phyloP scores from a whole-genome alignment of 2,888 invertebrate species.

The Hypselothyrea guttata region DNA sequence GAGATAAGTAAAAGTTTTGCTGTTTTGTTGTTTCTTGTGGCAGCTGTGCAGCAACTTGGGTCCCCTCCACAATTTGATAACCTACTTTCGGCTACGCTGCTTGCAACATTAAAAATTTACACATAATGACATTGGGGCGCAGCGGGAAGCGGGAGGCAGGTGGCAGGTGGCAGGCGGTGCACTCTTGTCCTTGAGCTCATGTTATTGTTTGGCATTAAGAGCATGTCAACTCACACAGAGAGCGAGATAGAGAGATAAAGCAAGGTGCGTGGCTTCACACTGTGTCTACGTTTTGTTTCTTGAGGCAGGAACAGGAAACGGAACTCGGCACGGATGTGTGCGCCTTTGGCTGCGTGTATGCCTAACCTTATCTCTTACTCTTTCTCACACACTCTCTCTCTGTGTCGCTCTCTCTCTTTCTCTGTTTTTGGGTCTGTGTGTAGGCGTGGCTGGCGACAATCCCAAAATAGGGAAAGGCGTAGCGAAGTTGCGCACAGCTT shows the following conservation, averaged over 20 bases:
- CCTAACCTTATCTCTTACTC: no score
- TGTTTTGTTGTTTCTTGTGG: constrained; percentile 39
- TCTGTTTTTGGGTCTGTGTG: constrained; percentile 15
- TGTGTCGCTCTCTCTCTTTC: constrained; percentile 29
- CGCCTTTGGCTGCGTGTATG: no score
- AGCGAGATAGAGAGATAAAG: constrained; percentile 7
- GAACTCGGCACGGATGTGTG: constrained; percentile 2
- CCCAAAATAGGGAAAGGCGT: constrained; percentile 4
- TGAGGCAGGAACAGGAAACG: constrained; percentile 12
- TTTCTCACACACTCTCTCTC: neutral
- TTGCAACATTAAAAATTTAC: constrained; percentile 73
- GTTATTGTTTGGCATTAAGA: constrained; percentile 76
- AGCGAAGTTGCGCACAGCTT: constrained; percentile 37
- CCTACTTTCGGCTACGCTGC: constrained; percentile 57
- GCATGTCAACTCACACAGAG: constrained; percentile 57
- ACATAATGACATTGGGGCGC: constrained; percentile 65
- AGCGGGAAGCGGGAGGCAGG: constrained; percentile 20
- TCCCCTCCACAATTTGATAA: constrained; percentile 69
- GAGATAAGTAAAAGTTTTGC: constrained; percentile 57
- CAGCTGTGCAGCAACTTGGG: constrained; percentile 56
- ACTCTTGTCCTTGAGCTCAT: constrained; percentile 68
- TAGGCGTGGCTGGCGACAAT: constrained; percentile 20
- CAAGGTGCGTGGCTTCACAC: constrained; percentile 42
- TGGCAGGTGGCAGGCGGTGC: constrained; percentile 11
- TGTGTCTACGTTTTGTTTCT: constrained; percentile 50